A percentile compares a stretch with the other conserved stretches of the same genome.
phyloP scores from a whole-genome alignment of 92 coral and sea anemone genomes.

The Meandrina meandrites region DNA sequence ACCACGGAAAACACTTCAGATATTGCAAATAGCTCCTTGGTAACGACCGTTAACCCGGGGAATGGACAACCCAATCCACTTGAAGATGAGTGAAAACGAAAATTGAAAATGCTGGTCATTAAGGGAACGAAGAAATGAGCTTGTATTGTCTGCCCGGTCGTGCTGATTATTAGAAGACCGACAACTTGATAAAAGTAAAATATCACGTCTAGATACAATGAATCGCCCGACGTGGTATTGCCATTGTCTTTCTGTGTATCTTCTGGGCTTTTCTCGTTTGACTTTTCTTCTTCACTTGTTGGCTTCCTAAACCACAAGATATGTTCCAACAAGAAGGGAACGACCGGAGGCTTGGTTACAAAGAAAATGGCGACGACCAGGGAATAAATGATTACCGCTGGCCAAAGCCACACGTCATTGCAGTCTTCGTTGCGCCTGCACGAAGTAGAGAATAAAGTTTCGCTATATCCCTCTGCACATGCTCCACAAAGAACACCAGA shows the following conservation, averaged over 20 bases:
- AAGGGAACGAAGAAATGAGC: slow-evolving; percentile 31
- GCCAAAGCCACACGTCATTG: slow-evolving; percentile 73
- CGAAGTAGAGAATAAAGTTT: slow-evolving; percentile 58
- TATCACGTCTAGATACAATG: slow-evolving; percentile 55
- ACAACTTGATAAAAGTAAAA: slow-evolving; percentile 80
- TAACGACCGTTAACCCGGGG: slow-evolving; percentile 62
- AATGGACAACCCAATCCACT: slow-evolving; percentile 64
- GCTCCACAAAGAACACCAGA: slow-evolving; percentile 72
- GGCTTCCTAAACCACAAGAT: slow-evolving; percentile 57
- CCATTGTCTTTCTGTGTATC: slow-evolving; percentile 9
- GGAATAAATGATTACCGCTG: slow-evolving; percentile 43
- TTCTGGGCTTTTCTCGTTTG: background rate
- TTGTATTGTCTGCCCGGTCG: slow-evolving; percentile 36
- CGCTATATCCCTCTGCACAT: slow-evolving; percentile 68
- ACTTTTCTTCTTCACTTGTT: background rate
- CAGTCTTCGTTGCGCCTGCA: slow-evolving; percentile 58
- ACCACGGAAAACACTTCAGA: slow-evolving; percentile 49
- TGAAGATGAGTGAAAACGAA: slow-evolving; percentile 23
- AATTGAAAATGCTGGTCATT: slow-evolving; percentile 44
- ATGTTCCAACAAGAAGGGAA: slow-evolving; percentile 43
- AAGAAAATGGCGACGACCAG: slow-evolving; percentile 47
- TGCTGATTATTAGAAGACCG: slow-evolving; percentile 55
- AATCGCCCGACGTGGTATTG: slow-evolving; percentile 8
- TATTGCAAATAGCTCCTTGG: slow-evolving; percentile 63
- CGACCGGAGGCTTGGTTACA: slow-evolving; percentile 55